Evolutionary conservation across 2,797 vertebrate species (phyloP).

Genomic region (Centropyge bicolor): DNA sequence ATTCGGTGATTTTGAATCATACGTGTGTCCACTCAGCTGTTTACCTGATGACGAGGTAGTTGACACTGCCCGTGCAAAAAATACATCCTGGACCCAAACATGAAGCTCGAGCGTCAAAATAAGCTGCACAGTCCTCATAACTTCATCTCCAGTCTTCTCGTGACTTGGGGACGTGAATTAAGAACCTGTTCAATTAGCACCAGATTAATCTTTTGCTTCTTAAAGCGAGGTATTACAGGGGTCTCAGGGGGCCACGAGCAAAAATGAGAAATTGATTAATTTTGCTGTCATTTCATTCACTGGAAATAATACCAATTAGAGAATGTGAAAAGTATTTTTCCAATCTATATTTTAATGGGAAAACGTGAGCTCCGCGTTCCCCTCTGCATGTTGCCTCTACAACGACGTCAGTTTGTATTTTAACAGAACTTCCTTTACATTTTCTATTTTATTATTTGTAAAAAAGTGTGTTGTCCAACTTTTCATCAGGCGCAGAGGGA

Average conservation of each 20-base stretch:
- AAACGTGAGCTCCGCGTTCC: background rate
- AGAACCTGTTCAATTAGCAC: conserved; percentile 30
- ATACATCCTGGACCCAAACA: conserved; percentile 7
- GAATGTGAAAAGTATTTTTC: conserved; percentile 24
- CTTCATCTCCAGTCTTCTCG: background rate
- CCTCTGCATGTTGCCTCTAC: background rate
- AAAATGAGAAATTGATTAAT: conserved; percentile 60
- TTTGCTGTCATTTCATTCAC: conserved; percentile 45
- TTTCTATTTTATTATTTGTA: background rate
- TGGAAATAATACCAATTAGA: conserved; percentile 41
- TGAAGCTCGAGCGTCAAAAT: background rate
- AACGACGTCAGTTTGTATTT: background rate
- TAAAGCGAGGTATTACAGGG: background rate
- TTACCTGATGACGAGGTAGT: conserved; percentile 8
- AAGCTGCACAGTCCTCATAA: background rate
- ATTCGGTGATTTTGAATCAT: conserved; percentile 19
- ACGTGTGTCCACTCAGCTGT: conserved; percentile 7
- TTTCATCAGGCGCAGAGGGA: background rate
- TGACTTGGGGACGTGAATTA: background rate
- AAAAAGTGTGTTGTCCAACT: background rate
- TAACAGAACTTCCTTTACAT: background rate
- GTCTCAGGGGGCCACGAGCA: background rate
- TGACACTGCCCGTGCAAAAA: conserved; percentile 4
- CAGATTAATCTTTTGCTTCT: conserved; percentile 34
- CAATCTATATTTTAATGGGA: conserved; percentile 27